Percentiles rank a stretch among this genome's conserved stretches.
These are phyloP conservation scores for Catocala sponsa DNA, from an alignment of 2,888 invertebrate species.

Conservation along the genomic window DNA sequence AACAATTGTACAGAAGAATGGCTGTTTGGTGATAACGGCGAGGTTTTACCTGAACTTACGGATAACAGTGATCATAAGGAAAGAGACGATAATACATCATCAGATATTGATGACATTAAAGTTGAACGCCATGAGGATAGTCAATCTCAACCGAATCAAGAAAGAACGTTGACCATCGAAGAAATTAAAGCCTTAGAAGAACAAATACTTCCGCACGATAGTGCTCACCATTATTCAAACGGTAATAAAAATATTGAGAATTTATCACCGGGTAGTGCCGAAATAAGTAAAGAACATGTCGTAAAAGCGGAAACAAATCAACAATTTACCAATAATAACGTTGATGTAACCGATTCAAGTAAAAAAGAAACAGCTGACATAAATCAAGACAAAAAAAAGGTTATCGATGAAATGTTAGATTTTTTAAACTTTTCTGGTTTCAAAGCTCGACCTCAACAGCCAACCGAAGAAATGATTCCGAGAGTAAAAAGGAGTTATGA, in stretches of 20 bases:
- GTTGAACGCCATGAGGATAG: conserved; percentile 65
- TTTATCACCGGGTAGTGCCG: conserved; percentile 27
- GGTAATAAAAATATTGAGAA: conserved; percentile 24
- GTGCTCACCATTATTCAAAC: conserved; percentile 37
- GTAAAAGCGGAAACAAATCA: conserved; percentile 51
- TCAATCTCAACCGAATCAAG: conserved; percentile 63
- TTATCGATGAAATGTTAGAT: conserved; percentile 78
- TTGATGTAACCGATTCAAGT: conserved; percentile 27
- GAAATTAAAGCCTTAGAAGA: conserved; percentile 74
- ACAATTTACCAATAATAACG: conserved; percentile 48
- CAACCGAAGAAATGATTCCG: conserved; percentile 36
- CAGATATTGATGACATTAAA: conserved; percentile 72
- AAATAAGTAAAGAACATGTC: conserved; percentile 49
- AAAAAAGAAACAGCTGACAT: conserved; percentile 47
- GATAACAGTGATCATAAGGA: conserved; percentile 55
- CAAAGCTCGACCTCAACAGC: conserved; percentile 45
- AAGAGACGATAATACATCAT: conserved; percentile 45
- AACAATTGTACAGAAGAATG: conserved; percentile 90
- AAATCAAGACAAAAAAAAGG: conserved; percentile 74
- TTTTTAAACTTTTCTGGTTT: conserved; percentile 75
- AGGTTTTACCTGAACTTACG: conserved; percentile 57
- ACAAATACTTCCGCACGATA: conserved; percentile 74
- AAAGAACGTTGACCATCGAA: conserved; percentile 66
- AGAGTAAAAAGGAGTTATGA: conserved; percentile 71
- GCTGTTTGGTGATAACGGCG: conserved; percentile 79